phyloP scores from a whole-genome alignment of 2,797 vertebrate species.

The Capromys pilorides region DNA sequence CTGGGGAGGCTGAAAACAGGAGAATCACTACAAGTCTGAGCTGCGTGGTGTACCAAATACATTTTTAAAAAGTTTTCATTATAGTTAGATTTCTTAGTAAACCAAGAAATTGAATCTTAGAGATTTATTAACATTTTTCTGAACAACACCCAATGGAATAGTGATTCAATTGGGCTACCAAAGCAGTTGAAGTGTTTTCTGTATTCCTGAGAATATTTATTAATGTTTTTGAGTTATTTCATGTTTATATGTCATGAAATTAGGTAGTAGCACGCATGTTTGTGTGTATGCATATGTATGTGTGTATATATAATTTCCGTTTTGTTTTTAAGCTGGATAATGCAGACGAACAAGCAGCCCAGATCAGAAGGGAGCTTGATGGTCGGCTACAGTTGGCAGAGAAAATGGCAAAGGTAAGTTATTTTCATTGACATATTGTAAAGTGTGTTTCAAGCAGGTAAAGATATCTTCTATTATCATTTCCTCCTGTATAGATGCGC shows the following conservation, averaged over 20 bases:
- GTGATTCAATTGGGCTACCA: background rate
- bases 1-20: no score
- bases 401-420: constrained; percentile 92
- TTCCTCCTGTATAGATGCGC: background rate
- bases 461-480: background rate
- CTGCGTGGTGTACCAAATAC: no score
- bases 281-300: background rate
- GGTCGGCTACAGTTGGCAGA: constrained; percentile 94
- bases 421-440: background rate
- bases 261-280: background rate
- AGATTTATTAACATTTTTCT: background rate
- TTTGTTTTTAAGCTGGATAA: constrained; percentile 92
- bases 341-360: constrained; percentile 97
- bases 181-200: background rate
- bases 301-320: constrained; percentile 53
- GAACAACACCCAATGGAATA: constrained; percentile 8
- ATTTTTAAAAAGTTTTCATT: background rate
- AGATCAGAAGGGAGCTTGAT: constrained; percentile 97
- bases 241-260: background rate
- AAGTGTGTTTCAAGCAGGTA: background rate
- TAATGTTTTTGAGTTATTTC: background rate
- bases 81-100: constrained; percentile 5
- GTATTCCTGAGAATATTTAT: background rate
- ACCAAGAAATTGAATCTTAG: background rate
- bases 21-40: no score